Evolutionary conservation across 2,797 vertebrate species (phyloP).

Genomic region (Botia kubotai): DNA sequence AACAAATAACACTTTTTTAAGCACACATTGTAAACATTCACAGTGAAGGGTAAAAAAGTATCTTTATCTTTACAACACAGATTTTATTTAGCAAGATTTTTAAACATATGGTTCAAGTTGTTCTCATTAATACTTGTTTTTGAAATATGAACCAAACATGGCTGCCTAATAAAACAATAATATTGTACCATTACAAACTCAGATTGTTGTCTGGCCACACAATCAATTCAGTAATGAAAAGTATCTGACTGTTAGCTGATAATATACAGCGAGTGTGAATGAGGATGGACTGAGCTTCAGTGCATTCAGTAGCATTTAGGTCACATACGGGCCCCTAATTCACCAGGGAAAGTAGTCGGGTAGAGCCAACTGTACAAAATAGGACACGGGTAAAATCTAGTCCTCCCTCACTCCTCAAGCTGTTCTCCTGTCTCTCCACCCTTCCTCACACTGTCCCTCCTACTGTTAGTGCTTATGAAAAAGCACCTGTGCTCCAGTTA

Average conservation of each 20-base stretch:
- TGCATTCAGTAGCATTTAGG: constrained; percentile 76
- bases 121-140: too few relatives aligned
- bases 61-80: background rate
- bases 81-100: too few relatives aligned
- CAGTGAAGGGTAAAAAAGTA: background rate
- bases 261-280: constrained; percentile 56
- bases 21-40: background rate
- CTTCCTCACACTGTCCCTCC: constrained; percentile 17
- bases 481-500: constrained; percentile 32
- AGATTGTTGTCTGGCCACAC: background rate
- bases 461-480: constrained; percentile 12
- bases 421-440: constrained; percentile 40
- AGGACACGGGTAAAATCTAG: constrained; percentile 80
- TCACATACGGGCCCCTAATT: constrained; percentile 73
- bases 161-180: too few relatives aligned
- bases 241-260: constrained; percentile 17
- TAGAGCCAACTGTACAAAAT: constrained; percentile 80
- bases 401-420: constrained; percentile 52
- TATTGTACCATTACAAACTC: too few relatives aligned
- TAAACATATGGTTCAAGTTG: too few relatives aligned
- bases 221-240: background rate
- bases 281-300: constrained; percentile 65
- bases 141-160: too few relatives aligned
- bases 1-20: background rate
- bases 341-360: constrained; percentile 69